Percentiles rank a stretch among this genome's conserved stretches.
Conservation (phyloP, 1,140 invertebrate genomes). For the Caerostris darwini region DNA sequence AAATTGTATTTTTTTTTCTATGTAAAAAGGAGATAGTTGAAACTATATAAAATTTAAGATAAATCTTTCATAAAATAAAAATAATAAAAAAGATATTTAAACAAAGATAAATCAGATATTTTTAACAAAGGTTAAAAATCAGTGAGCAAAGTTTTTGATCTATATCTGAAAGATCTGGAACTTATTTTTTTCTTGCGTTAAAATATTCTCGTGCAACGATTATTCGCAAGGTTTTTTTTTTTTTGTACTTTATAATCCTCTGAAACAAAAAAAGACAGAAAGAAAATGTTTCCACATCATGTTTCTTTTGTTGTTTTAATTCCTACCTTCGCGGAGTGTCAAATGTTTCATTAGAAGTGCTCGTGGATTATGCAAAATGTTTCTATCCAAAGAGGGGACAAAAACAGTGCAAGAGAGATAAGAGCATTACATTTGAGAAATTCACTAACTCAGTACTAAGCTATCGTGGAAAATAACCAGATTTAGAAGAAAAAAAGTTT, state of each 20-base stretch:
- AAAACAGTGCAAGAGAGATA: background rate
- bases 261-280: background rate
- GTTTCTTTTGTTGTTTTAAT: background rate
- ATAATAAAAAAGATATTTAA: no score
- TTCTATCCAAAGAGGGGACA: background rate
- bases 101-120: no score
- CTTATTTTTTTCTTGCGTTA: no score
- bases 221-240: background rate
- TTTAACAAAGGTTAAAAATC: no score
- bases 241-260: background rate
- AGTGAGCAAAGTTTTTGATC: no score
- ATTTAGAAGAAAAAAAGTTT: background rate
- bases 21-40: no score
- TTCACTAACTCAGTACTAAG: slow-evolving; percentile 12
- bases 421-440: slow-evolving; percentile 14
- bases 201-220: no score
- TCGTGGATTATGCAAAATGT: slow-evolving; percentile 33
- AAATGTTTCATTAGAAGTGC: background rate
- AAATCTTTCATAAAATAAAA: no score
- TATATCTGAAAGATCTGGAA: no score
- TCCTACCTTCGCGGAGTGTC: background rate
- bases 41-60: no score
- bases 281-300: background rate
- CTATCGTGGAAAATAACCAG: slow-evolving; percentile 4
- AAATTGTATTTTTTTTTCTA: no score